Conservation (phyloP, 2,888 invertebrate species). For the Nezara viridula region DNA sequence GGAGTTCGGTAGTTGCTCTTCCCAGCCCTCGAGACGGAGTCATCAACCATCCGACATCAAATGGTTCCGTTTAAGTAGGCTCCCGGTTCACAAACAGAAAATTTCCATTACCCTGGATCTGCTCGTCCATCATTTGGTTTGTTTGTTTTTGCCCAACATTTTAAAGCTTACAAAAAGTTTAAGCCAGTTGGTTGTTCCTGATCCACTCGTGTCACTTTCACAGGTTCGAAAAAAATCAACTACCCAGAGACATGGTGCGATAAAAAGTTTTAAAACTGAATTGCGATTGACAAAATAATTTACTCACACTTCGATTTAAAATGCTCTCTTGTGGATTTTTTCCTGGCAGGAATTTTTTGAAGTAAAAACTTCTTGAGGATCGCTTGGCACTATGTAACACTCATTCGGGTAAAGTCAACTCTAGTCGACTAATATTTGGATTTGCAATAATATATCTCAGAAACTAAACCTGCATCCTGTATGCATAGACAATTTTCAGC, state of each 20-base stretch:
- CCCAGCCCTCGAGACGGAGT: neutral
- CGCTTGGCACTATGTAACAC: too few relatives aligned
- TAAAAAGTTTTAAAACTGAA: neutral
- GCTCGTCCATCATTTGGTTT: conserved; percentile 18
- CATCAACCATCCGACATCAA: neutral
- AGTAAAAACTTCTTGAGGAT: too few relatives aligned
- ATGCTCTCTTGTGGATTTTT: too few relatives aligned
- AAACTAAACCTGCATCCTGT: too few relatives aligned
- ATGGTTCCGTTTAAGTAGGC: neutral
- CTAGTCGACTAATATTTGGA: too few relatives aligned
- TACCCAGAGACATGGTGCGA: neutral
- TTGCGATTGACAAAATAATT: neutral
- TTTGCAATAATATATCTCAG: too few relatives aligned
- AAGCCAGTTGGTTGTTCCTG: neutral
- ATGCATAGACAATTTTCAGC: too few relatives aligned
- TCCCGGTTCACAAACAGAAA: neutral
- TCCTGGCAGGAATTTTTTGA: too few relatives aligned
- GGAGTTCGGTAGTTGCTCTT: neutral
- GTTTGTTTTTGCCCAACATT: neutral
- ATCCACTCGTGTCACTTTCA: neutral
- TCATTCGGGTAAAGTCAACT: too few relatives aligned
- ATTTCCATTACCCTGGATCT: neutral
- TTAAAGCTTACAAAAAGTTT: neutral
- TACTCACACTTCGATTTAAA: too few relatives aligned
- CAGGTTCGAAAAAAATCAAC: neutral